Evolutionary conservation across 2,113 vertebrate genomes (phyloP).

Genomic region (Prolemur simus): DNA sequence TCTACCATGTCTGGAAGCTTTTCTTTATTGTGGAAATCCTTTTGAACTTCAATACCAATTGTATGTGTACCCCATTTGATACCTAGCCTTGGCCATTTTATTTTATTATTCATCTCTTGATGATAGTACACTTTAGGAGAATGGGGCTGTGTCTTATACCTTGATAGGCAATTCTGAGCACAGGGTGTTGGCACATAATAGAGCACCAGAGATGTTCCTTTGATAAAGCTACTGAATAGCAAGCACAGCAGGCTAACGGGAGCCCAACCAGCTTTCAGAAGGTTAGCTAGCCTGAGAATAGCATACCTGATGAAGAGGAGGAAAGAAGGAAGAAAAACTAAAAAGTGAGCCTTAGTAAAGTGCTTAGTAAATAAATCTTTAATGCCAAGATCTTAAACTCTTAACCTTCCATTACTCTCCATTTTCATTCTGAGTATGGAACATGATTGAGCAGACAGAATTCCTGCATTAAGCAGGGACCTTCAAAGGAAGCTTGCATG

Average conservation of each 20-base stretch:
- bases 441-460: background rate
- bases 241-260: background rate
- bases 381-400: conserved; percentile 16
- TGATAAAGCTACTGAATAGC: background rate
- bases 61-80: background rate
- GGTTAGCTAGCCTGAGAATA: background rate
- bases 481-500: background rate
- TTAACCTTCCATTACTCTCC: background rate
- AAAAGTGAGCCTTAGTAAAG: background rate
- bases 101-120: background rate
- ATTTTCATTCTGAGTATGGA: background rate
- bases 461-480: background rate
- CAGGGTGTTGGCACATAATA: background rate
- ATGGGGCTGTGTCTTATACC: background rate
- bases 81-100: background rate
- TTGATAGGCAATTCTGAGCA: background rate
- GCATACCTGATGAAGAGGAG: background rate
- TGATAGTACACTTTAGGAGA: background rate
- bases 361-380: conserved; percentile 3
- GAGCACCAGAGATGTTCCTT: background rate
- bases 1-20: background rate
- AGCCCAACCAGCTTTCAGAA: background rate
- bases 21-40: background rate
- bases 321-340: background rate
- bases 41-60: background rate